A percentile compares a stretch with the other conserved stretches of the same genome.
phyloP scores from a whole-genome alignment of 2,113 vertebrate species.

The Xenus cinereus region DNA sequence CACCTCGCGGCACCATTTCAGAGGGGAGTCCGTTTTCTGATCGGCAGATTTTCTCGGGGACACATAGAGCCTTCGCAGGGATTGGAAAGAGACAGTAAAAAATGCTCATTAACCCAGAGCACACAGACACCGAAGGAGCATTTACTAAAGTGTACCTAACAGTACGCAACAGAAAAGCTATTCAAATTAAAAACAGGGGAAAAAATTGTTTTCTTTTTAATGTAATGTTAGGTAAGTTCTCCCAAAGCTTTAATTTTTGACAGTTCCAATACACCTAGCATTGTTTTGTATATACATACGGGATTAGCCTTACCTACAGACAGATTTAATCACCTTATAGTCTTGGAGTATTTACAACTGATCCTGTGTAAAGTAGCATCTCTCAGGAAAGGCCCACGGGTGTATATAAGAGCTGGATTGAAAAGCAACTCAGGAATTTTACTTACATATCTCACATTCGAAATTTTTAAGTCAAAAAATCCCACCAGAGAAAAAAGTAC shows the following conservation, averaged over 20 bases:
- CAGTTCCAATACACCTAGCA: not conserved
- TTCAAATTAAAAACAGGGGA: not conserved
- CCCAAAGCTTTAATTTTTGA: not conserved
- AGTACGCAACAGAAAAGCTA: not conserved
- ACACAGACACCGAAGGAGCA: not conserved
- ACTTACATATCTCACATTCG: not conserved
- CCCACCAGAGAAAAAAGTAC: not conserved
- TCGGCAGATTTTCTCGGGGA: slow-evolving; percentile 80
- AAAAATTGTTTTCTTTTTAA: not conserved
- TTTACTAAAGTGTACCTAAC: accelerated
- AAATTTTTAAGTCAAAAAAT: not conserved
- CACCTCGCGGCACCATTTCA: slow-evolving; percentile 89
- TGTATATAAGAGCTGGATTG: not conserved
- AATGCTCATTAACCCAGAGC: not conserved
- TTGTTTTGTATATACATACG: not conserved
- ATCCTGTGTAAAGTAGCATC: not conserved
- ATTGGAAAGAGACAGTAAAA: not conserved
- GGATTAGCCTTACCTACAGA: not conserved
- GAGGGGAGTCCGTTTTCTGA: slow-evolving; percentile 75
- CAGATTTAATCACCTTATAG: not conserved
- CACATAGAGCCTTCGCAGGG: slow-evolving; percentile 82
- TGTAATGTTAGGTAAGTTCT: not conserved
- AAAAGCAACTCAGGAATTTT: not conserved
- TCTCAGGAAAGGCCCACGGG: not conserved
- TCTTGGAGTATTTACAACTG: not conserved